Evolutionary conservation across 1,140 invertebrate genomes (phyloP), one percentile per base, ranked within the genome.

Genomic region (Aradophagus sp.): DNA sequence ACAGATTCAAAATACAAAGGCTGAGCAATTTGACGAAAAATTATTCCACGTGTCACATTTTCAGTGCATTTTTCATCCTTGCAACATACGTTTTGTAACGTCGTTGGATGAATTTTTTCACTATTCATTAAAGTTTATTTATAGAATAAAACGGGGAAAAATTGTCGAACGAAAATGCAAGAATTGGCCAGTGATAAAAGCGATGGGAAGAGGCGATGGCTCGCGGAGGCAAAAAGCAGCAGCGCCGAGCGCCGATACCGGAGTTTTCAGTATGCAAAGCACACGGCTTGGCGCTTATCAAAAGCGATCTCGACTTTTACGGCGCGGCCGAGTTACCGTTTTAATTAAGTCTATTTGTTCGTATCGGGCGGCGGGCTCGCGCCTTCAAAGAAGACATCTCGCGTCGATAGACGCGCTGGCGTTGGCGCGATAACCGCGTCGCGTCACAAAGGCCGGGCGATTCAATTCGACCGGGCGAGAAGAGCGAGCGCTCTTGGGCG

Each of bases 271-370:
- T 55, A 56, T 65, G 61, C 53, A 52, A 59, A 67, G 47, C 53
- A 45, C 38, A 58, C 17, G 59, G 63, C 45, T 47, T 45, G 19
- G 16, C 26, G 44, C 39, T 71, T 71, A 61, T 61, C 47, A 29
- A 47, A 55, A 61, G 61, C 47, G 44, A 61, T 65, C 53, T 59
- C 13, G 27, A 34, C 26, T 59, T 55, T 65, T 61, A 45, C 68
- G 45, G 16, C 61, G 39, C 23, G 42, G 20, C 59, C 27, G 29
- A 59, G 59, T 62, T 66, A 66, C 61, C 61, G 41, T 66, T 72
- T 72, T 72, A 61, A 72, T 72, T 66, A 66, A 72, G 55, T 55
- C 55, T 66, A 72, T 72, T 72, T 66, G 68, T 72, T 72, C 35
- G 50, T 72, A 72, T 72, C 69, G 17, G 50, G 29, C 69, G 69